Evolutionary conservation across 2,797 vertebrate genomes (phyloP).

Genomic region (Rhinatrema bivittatum): DNA sequence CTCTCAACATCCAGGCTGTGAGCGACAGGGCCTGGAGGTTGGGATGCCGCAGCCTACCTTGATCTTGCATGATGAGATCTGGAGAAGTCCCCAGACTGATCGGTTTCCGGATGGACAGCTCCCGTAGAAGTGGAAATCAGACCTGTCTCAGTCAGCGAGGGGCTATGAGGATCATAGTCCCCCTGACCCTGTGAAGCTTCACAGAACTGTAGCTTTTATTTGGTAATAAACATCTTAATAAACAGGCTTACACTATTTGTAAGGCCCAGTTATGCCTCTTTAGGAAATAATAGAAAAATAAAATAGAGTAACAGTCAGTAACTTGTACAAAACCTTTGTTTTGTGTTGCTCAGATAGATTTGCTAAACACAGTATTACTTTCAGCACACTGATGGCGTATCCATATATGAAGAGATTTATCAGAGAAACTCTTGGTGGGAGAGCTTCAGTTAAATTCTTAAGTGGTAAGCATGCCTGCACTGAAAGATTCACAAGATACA

Average conservation of each 20-base stretch:
- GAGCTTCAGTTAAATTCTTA: constrained; percentile 57
- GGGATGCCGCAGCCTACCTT: too few relatives aligned
- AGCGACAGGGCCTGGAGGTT: too few relatives aligned
- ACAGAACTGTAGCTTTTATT: constrained; percentile 89
- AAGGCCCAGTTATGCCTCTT: constrained; percentile 92
- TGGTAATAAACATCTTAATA: constrained; percentile 88
- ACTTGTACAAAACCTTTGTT: constrained; percentile 90
- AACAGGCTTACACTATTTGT: constrained; percentile 84
- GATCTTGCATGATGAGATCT: too few relatives aligned
- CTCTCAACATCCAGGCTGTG: too few relatives aligned
- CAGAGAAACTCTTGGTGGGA: constrained; percentile 48
- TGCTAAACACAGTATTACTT: constrained; percentile 82
- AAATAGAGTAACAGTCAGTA: constrained; percentile 91
- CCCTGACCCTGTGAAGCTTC: too few relatives aligned
- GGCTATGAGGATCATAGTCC: too few relatives aligned
- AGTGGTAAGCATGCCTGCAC: constrained; percentile 60
- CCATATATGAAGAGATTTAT: constrained; percentile 57
- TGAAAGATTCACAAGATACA: constrained; percentile 58
- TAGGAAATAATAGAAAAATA: constrained; percentile 98
- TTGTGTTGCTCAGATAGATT: constrained; percentile 90
- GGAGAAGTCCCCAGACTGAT: too few relatives aligned
- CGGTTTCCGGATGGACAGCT: too few relatives aligned
- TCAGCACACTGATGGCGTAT: constrained; percentile 54
- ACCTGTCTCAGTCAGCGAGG: too few relatives aligned
- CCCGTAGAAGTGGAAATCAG: too few relatives aligned